Percentiles rank a stretch among this genome's conserved stretches.
Conservation (phyloP, 2,113 vertebrate species). For the Neomonachus schauinslandi region DNA sequence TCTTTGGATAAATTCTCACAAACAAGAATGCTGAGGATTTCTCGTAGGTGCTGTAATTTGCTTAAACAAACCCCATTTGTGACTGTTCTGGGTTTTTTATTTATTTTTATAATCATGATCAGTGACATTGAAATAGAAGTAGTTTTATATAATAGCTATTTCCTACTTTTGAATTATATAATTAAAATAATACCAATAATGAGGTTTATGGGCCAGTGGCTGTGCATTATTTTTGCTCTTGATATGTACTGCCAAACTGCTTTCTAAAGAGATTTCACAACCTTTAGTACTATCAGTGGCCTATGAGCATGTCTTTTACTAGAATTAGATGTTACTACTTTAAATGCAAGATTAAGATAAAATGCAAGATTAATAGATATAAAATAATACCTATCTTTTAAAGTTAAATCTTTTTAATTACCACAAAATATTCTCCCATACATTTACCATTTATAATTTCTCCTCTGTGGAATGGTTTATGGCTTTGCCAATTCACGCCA, state of each 20-base stretch:
- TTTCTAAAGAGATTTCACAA: not conserved
- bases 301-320: not conserved
- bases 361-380: not conserved
- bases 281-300: not conserved
- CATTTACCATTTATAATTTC: not conserved
- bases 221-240: not conserved
- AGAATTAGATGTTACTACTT: not conserved
- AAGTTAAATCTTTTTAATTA: not conserved
- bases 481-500: not conserved
- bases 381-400: not conserved
- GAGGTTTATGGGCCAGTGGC: too few species aligned
- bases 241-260: not conserved
- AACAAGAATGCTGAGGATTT: not conserved
- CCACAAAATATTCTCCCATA: not conserved
- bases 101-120: not conserved
- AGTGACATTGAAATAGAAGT: not conserved
- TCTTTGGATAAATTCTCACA: not conserved
- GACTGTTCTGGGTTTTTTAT: not conserved
- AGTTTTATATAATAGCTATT: not conserved
- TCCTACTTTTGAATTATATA: not conserved
- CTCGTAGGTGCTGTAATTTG: not conserved
- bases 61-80: not conserved
- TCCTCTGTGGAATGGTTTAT: not conserved
- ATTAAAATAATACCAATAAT: not conserved
- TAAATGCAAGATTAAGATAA: not conserved